Evolutionary conservation across 2,888 invertebrate genomes (phyloP).

Genomic region (Hemithea aestivaria): DNA sequence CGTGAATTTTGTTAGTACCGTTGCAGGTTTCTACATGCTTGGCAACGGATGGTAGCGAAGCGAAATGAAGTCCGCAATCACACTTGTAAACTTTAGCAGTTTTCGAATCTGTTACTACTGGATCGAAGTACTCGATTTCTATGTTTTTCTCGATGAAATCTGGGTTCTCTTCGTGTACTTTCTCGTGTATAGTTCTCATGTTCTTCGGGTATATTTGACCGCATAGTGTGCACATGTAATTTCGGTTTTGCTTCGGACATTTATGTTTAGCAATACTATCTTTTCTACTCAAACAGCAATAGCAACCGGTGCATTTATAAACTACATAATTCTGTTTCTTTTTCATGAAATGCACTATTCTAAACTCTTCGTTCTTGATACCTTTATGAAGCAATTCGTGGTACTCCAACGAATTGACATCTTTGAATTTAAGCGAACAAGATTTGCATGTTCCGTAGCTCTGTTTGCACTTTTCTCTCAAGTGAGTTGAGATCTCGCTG

Average conservation of each 20-base stretch:
- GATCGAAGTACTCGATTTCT: constrained; percentile 6
- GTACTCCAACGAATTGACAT: constrained; percentile 4
- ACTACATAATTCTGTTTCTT: constrained; percentile 1
- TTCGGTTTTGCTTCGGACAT: background rate
- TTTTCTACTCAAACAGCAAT: background rate
- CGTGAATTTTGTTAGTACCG: constrained; percentile 16
- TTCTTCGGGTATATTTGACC: constrained; percentile 10
- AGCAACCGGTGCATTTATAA: constrained; percentile 12
- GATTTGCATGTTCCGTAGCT: constrained; percentile 5
- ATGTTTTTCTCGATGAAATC: constrained; percentile 14
- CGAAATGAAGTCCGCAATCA: constrained; percentile 40
- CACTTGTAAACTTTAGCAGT: constrained; percentile 33
- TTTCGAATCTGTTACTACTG: constrained; percentile 7
- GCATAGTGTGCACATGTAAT: constrained; percentile 22
- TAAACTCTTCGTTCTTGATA: constrained; percentile 18
- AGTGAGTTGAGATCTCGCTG: constrained; percentile 14
- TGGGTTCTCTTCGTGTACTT: constrained; percentile 20
- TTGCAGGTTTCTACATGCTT: constrained; percentile 32
- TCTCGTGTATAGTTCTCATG: fast-evolving
- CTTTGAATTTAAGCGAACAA: constrained; percentile 17
- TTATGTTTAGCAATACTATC: constrained; percentile 4
- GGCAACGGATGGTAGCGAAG: constrained; percentile 29
- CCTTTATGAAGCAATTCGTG: constrained; percentile 17
- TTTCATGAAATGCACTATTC: constrained; percentile 21
- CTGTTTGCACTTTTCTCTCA: constrained; percentile 5